Base-by-base conservation (phyloP, 2,113 vertebrate genomes). In the Gracilinanus agilis region DNA sequence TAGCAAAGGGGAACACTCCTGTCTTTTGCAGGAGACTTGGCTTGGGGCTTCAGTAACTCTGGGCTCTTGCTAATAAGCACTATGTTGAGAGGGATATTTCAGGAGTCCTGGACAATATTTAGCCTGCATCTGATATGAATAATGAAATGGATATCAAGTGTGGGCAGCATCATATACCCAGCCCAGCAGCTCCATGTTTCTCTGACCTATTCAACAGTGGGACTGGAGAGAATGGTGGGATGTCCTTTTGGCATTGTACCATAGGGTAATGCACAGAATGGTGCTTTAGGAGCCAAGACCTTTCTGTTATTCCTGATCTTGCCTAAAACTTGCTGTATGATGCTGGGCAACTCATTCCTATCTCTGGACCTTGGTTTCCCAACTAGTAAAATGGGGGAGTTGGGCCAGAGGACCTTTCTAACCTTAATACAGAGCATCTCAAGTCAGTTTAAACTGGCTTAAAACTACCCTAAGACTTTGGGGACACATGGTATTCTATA, bases 21-120 rank as follows among this genome's bases (percentile, higher is more conserved):
- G 67, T 40, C 67, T 83, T 40, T 83, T 83, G 34, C 67, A 83
- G n/a, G 67, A 83, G 67, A 83, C 67, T 83, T 83, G 67, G 67
- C 67, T 83, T 19, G 8, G 67, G n/a, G 7, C n/a, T 83, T 40
- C 27, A 19, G 67, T 83, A 21, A 11, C 34, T 83, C 67, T 83
- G 67, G 67, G n/a, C 67, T 83, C 67, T 83, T 83, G 67, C n/a
- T 83, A 83, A 83, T 83, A 83, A 83, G 67, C 67, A 40, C 67
- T 90, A 90, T 54, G 23, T 25, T 55, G 88, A 88, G 94, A 49
- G 3, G 93, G 94, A 95, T 98, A 98, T 98, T 98, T 98, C 98
- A 98, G 98, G 97, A 83, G 97, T 94, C 93, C 53, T 44, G 91
- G 96, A 94, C 95, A 97, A 83, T 96, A 98, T 98, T 98, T 98